A percentile compares a stretch with the other conserved stretches of the same genome.
Evolutionary conservation across 2,113 vertebrate genomes (phyloP).

Genomic region (Mandrillus leucophaeus): DNA sequence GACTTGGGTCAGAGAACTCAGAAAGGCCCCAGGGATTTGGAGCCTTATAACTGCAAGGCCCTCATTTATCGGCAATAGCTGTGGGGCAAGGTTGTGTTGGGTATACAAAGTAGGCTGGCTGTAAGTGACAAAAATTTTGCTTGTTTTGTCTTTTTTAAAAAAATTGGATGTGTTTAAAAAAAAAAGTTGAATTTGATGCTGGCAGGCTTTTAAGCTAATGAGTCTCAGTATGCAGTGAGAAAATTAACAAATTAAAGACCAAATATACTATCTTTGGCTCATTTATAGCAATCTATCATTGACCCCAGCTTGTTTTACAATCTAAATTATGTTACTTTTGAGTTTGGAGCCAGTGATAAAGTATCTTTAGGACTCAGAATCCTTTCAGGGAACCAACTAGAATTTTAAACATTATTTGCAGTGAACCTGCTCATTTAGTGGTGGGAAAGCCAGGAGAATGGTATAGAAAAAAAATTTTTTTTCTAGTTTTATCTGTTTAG

Average conservation of each 20-base stretch:
- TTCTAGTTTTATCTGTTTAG: neutral
- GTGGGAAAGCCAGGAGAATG: neutral
- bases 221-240: neutral
- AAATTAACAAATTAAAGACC: neutral
- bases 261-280: neutral
- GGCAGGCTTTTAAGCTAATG: neutral
- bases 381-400: neutral
- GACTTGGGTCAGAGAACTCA: neutral
- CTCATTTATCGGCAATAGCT: neutral
- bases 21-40: neutral
- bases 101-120: neutral
- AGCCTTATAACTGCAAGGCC: neutral
- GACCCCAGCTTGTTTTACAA: neutral
- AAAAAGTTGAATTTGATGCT: neutral
- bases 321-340: neutral
- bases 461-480: neutral
- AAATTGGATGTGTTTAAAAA: neutral
- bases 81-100: neutral
- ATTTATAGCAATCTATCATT: neutral
- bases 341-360: neutral
- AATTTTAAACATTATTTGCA: neutral
- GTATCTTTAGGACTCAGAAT: neutral
- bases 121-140: neutral
- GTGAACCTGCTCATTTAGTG: neutral
- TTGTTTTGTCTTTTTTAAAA: neutral